Evolutionary conservation across 2,113 vertebrate genomes (phyloP), one percentile per base, ranked within the genome.

Genomic region (Okapia johnstoni): DNA sequence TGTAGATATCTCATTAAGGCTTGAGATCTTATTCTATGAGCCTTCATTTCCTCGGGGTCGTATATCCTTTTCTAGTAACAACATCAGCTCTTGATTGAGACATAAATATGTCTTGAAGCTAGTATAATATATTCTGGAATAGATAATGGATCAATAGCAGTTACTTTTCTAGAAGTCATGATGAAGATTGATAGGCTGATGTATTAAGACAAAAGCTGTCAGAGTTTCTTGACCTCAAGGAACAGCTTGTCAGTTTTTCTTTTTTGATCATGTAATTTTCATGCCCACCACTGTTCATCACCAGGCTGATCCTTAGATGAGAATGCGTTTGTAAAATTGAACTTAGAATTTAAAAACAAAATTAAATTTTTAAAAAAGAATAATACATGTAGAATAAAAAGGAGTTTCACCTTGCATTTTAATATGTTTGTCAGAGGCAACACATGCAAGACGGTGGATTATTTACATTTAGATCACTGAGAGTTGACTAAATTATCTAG

Each of bases 171-270:
- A 43, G 40, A 93, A 93, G 70, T 79, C 94, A 40, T 92, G 43
- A 96, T 97, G 88, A 95, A 96, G 95, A 97, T 96, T 94, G 93
- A 96, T 95, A 90, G 86, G 21, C 91, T 96, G 76, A 63, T 90
- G 28, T 28, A 88, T 94, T 96, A 97, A 97, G 95, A 92, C 92
- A 93, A 92, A 96, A 97, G 77, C 88, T 97, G 93, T 96, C 94
- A 96, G 85, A 87, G 66, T 89, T 93, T 40, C 89, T 96, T 98
- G 76, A 89, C 80, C 66, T 87, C 30, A 85, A 80, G 63, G 80
- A 96, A 40, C 33, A 96, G 80, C 43, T 81, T 76, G 76, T 95
- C 92, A 83, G n/a, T 91, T 88, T 91, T 95, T 77, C 54, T 25
- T 84, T 89, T 73, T 85, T 91, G 88, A 85, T 73, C 46, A 9